phyloP scores from a whole-genome alignment of 2,113 vertebrate species.

The rabbit (Oryctolagus cuniculus) region mOryCun1.1 NC_091448.1:40147001-40147500 shows the following conservation, averaged over 20 bases:
- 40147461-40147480: neutral
- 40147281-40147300: slow-evolving; percentile 57
- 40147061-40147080: neutral
- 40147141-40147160: slow-evolving; percentile 65
- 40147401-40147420: neutral
- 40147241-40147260: slow-evolving; percentile 78
- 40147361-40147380: neutral
- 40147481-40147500: slow-evolving; percentile 68
- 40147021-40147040: neutral
- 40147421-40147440: neutral
- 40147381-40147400: neutral
- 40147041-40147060: neutral
- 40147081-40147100: neutral
- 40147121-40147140: slow-evolving; percentile 23
- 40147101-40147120: neutral
- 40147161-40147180: slow-evolving; percentile 57
- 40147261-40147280: slow-evolving; percentile 60
- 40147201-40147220: slow-evolving; percentile 73
- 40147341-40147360: neutral
- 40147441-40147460: neutral
- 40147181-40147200: slow-evolving; percentile 78
- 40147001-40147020: neutral
- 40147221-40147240: slow-evolving; percentile 73
- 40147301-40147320: slow-evolving; percentile 66
- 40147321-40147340: slow-evolving; percentile 10